Evolutionary conservation across 2,113 vertebrate genomes (phyloP).

Genomic region (Zapornia atra): DNA sequence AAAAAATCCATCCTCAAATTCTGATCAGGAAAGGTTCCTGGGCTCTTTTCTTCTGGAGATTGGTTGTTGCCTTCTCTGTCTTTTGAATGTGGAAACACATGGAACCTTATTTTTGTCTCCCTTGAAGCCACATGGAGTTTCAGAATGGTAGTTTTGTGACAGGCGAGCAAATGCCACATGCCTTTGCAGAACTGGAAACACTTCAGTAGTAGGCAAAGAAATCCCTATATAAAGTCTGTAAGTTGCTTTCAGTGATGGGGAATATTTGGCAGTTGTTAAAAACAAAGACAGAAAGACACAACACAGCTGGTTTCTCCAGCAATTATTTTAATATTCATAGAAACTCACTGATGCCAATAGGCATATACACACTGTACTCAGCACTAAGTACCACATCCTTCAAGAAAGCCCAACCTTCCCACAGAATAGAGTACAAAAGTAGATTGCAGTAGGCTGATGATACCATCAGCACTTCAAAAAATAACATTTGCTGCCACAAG

Average conservation of each 20-base stretch:
- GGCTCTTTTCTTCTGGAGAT: neutral
- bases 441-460: neutral
- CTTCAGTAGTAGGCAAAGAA: neutral
- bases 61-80: neutral
- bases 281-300: neutral
- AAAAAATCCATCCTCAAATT: neutral
- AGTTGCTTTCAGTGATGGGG: neutral
- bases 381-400: neutral
- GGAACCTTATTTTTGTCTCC: neutral
- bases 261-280: neutral
- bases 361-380: neutral
- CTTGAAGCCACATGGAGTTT: neutral
- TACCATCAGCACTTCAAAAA: neutral
- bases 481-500: neutral
- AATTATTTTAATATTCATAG: constrained; percentile 49
- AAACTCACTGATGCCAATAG: neutral
- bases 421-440: neutral
- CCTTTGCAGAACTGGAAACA: neutral
- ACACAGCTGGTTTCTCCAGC: neutral
- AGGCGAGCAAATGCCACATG: neutral
- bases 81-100: neutral
- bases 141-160: neutral
- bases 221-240: rapidly evolving
- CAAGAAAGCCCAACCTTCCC: neutral
- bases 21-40: neutral